A percentile compares a stretch with the other conserved stretches of the same genome.
These are phyloP conservation scores for Turritopsis dohrnii DNA, from an alignment of 30 jellyfish, hydroid and myxozoan genomes.

Conservation along the genomic window DNA sequence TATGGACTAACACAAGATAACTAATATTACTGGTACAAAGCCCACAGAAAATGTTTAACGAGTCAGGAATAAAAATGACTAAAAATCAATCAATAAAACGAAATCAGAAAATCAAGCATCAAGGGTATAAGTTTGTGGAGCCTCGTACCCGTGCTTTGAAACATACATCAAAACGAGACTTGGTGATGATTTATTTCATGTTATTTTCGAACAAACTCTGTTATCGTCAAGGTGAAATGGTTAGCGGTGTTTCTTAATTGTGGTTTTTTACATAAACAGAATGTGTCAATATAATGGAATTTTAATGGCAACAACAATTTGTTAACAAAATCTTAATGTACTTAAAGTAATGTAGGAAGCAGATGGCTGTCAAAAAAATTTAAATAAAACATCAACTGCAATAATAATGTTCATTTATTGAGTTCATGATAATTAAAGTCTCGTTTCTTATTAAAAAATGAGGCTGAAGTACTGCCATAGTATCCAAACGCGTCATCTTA, in stretches of 20 bases:
- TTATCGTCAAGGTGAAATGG: background rate
- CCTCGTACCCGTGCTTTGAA: background rate
- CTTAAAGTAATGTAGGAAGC: background rate
- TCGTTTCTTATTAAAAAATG: too few relatives aligned
- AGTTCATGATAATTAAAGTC: background rate
- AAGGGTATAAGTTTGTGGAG: background rate
- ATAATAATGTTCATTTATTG: background rate
- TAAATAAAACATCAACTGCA: background rate
- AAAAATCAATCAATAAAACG: too few relatives aligned
- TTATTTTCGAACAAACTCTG: background rate
- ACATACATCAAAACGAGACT: background rate
- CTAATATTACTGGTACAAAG: background rate
- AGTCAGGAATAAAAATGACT: too few relatives aligned
- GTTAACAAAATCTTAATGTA: background rate
- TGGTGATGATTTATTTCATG: background rate
- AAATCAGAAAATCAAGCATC: too few relatives aligned
- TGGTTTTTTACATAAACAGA: background rate
- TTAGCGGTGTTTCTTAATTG: background rate
- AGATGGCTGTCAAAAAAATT: background rate
- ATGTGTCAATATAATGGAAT: background rate
- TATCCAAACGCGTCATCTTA: background rate
- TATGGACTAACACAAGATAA: background rate
- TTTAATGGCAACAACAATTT: background rate
- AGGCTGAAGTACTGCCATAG: background rate
- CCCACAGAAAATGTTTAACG: background rate